Percentiles rank a stretch among this genome's conserved stretches.
Evolutionary conservation across 2,797 vertebrate genomes (phyloP).

Genomic region (Myotis vivesi): DNA sequence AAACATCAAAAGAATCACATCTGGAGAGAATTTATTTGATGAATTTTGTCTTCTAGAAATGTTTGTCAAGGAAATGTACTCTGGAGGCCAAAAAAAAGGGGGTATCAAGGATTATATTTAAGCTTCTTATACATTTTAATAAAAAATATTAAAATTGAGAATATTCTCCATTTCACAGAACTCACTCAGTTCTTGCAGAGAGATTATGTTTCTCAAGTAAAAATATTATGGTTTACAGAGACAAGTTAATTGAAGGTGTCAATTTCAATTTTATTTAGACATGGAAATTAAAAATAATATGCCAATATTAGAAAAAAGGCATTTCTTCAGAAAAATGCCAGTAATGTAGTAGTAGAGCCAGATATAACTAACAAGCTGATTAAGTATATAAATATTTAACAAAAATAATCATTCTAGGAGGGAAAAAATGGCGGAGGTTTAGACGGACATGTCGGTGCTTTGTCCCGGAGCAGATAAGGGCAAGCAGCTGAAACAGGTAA

Average conservation of each 20-base stretch:
- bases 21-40: neutral
- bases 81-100: neutral
- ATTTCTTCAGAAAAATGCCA: neutral
- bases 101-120: neutral
- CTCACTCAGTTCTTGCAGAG: neutral
- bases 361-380: neutral
- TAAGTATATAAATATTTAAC: neutral
- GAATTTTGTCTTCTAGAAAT: neutral
- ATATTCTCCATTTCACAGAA: neutral
- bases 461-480: no score
- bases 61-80: neutral
- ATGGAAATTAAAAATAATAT: neutral
- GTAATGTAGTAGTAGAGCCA: neutral
- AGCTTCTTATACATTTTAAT: neutral
- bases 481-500: no score
- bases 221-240: neutral
- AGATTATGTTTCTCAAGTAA: neutral
- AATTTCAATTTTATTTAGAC: neutral
- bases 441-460: no score
- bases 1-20: neutral
- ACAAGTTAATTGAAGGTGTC: neutral
- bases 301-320: neutral
- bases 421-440: no score
- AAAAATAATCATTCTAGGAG: conserved; percentile 38
- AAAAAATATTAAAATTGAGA: neutral